These are phyloP conservation scores for Hyperopisus bebe DNA, from an alignment of 2,113 vertebrate species.

Conservation along the genomic window DNA sequence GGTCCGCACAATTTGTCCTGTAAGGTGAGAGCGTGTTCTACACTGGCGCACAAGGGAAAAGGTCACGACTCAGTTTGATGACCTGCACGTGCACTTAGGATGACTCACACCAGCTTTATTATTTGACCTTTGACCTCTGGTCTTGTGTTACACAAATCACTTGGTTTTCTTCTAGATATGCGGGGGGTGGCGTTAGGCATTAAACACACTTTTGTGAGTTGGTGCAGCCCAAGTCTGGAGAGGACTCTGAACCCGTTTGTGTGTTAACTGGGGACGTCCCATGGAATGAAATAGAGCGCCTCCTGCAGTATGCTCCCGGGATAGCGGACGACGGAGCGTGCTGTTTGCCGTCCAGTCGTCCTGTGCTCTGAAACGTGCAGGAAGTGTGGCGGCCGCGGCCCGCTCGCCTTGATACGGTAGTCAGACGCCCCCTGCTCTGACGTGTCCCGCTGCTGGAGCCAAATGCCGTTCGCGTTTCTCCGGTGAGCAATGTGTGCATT, in stretches of 20 bases:
- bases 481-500: not conserved
- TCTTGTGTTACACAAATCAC: not conserved
- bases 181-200: not conserved
- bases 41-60: not conserved
- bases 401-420: not conserved
- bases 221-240: not conserved
- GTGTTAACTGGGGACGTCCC: not conserved
- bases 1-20: not conserved
- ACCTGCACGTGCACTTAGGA: not conserved
- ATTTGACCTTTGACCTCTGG: not conserved
- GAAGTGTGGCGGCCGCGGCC: not conserved
- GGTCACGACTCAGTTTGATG: not conserved
- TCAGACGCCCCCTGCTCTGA: not conserved
- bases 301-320: not conserved
- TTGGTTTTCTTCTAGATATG: not conserved
- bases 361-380: not conserved
- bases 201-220: not conserved
- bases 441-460: no score
- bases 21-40: not conserved
- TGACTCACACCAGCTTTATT: not conserved
- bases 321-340: not conserved
- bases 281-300: not conserved
- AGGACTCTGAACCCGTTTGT: not conserved
- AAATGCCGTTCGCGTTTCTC: not conserved
- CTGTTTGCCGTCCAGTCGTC: not conserved